Evolutionary conservation across 2,888 invertebrate genomes (phyloP), one percentile per base, ranked within the genome.

Genomic region (Cosmia pyralina): DNA sequence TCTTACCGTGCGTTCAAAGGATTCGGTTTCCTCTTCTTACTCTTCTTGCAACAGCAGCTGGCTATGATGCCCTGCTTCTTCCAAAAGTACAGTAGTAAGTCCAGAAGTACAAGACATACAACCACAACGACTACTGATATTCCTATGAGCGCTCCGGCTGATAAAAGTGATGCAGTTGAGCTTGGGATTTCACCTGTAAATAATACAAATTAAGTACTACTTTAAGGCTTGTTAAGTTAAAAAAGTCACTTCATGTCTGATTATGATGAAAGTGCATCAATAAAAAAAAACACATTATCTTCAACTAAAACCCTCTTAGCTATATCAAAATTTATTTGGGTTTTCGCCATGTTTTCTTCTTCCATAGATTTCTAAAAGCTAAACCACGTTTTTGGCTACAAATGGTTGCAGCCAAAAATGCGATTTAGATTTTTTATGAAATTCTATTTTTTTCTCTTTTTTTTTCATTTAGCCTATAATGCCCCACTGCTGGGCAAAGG

Each of bases 71-170:
- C 98, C 89, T 97, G 96, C 75, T 95, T 90, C 84, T 95, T 94
- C 89, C 97, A 95, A 91, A 97, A 91, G 91, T 97, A 97, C 89
- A 99, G 98, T 17, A 98, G 96, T 1, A 98, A 92, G 92, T 99
- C 99, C 79, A 99, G 96, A 63, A 99, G 93, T 81, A 99, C 92
- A 63, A 99, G 94, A 72, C 98, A 96, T 52, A 98, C 89, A 4
- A 98, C 94, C 34, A 99, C 97, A 46, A 98, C 97, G 2, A 97
- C 97, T 70, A 99, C 97, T 50, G 98, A 98, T 89, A 99, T 97
- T 68, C 98, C 98, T 82, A 99, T 98, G 78, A 99, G 97, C 48
- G 97, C 97, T 3, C 97, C 97, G 64, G 97, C 97, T 75, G 97
- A 97, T 75, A 98, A 93, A 17, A 94, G 81, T 5, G 97, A 74